Base-by-base conservation (phyloP, 2,888 invertebrate species). In the Glaucopsyche alexis region DNA sequence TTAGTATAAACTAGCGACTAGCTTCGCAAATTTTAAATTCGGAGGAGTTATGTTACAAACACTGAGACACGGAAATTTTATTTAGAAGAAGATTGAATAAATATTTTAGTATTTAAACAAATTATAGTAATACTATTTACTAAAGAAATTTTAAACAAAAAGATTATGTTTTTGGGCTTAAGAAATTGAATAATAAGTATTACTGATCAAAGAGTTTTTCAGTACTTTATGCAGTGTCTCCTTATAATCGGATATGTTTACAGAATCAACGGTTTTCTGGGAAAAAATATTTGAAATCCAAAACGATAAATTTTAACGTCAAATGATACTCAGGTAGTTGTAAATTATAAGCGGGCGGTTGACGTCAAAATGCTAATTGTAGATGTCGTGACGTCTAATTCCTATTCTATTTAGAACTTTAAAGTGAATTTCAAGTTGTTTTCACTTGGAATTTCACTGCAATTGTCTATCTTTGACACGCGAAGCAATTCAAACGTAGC, bases 361-460 rank as follows among this genome's bases (percentile, higher is more conserved):
- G 47, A 60, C 14, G 60, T 60, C 60, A 60, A 60, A 29, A 38
- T 60, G 38, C 60, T 60, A 60, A 60, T 60, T 60, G 29, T 60
- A 60, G 11, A 29, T 60, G 60, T 60, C 60, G 60, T 38, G 38
- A 60, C 19, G 55, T 55, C 55, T 55, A 55, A 52, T 38, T 60
- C 60, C 60, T 38, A 60, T 60, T 60, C 29, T 38, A 60, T 60
- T 60, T 60, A 60, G 60, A 60, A 60, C 60, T 60, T 60, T 60
- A 60, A 60, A 60, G 60, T 60, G 29, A 60, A 60, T 60, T 60
- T 29, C 60, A 60, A 60, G 60, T 47, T 11, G 47, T 60, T 60
- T 60, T 60, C 60, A 60, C 29, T 60, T 38, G 7, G 1, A 47
- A 47, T 47, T 42, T 42, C 11, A 60, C 29, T 60, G 60, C 29